These are phyloP conservation scores for Bombus cullumanus DNA, from an alignment of 1,140 invertebrate species.

Conservation along the genomic window DNA sequence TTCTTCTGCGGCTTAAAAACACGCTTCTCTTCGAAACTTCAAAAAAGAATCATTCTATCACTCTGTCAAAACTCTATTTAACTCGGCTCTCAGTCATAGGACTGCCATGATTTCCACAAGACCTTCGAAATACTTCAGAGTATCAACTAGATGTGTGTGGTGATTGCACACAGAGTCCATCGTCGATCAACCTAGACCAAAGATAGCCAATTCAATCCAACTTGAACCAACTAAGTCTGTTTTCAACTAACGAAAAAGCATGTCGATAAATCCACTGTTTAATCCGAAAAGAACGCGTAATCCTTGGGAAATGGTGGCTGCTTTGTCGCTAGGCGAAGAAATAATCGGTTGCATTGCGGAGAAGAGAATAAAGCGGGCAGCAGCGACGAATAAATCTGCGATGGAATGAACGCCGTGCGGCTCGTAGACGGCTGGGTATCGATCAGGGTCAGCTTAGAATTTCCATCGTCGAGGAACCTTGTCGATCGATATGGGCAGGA, in stretches of 20 bases:
- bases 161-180: too few species aligned
- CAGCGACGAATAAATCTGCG: slow-evolving; percentile 50
- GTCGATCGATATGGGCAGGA: slow-evolving; percentile 54
- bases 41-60: not conserved
- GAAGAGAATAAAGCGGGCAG: not conserved
- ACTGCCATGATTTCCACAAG: too few species aligned
- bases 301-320: not conserved
- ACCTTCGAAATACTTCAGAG: too few species aligned
- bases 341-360: too few species aligned
- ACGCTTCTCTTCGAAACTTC: not conserved
- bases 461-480: slow-evolving; percentile 42
- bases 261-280: slow-evolving; percentile 8
- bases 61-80: not conserved
- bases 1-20: too few species aligned
- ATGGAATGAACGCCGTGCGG: slow-evolving; percentile 49
- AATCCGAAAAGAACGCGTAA: not conserved
- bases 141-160: too few species aligned
- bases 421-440: slow-evolving; percentile 44
- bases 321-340: not conserved
- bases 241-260: not conserved
- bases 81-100: too few species aligned
- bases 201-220: too few species aligned
- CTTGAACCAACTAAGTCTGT: too few species aligned
- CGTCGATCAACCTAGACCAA: not conserved
- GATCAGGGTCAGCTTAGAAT: slow-evolving; percentile 60